phyloP scores from a whole-genome alignment of 37 sponge, comb jelly and placozoan species.

The Dysidea cf. avara region DNA sequence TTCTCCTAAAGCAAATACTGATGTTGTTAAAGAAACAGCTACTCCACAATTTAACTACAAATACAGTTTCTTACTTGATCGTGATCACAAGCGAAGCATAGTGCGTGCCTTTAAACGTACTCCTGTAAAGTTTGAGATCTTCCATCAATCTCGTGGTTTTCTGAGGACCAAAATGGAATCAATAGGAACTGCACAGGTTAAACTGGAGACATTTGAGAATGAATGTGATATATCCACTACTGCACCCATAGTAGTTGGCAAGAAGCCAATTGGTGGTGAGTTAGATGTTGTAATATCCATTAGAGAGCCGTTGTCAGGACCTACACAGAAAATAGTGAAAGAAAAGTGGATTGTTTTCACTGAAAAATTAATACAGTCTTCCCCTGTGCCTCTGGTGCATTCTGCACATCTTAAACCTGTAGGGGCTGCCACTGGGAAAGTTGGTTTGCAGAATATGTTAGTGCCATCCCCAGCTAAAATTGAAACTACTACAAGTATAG shows the following conservation, averaged over 20 bases:
- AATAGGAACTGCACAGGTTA: constrained; percentile 47
- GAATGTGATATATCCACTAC: constrained; percentile 57
- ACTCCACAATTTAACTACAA: constrained; percentile 71
- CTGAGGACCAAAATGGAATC: neutral
- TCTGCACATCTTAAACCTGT: constrained; percentile 9
- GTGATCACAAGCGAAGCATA: constrained; percentile 65
- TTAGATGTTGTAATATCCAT: constrained; percentile 66
- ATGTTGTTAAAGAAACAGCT: constrained; percentile 32
- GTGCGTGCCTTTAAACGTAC: constrained; percentile 69
- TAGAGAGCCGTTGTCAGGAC: constrained; percentile 65
- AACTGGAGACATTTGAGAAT: constrained; percentile 59
- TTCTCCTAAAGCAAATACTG: constrained; percentile 33
- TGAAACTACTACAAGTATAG: constrained; percentile 50
- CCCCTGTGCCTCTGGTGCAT: constrained; percentile 25
- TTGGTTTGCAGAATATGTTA: constrained; percentile 3
- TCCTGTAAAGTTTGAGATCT: constrained; percentile 61
- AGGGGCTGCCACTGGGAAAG: neutral
- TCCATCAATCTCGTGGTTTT: constrained; percentile 24
- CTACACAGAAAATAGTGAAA: constrained; percentile 24
- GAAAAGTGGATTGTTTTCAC: constrained; percentile 68
- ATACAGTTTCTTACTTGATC: constrained; percentile 75
- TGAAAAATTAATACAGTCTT: constrained; percentile 43
- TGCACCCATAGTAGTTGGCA: constrained; percentile 41
- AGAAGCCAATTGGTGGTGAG: constrained; percentile 74
- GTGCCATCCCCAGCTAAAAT: constrained; percentile 35